Conservation (phyloP, 1,140 invertebrate species). For the Sarcophaga bullata region DNA sequence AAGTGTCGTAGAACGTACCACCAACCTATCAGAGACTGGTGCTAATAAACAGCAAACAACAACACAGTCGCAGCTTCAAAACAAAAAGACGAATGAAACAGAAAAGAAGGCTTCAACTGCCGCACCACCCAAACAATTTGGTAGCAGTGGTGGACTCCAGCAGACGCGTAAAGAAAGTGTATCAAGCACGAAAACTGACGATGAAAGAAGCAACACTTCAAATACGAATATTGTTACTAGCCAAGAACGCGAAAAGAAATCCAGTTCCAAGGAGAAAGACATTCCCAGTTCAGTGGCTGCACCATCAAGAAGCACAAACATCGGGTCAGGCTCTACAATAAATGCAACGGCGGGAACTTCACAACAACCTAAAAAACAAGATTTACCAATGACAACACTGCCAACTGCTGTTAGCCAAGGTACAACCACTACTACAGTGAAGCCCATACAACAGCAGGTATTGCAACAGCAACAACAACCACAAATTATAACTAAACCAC, state of each 20-base stretch:
- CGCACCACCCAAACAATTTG: conserved; percentile 45
- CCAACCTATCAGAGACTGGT: background rate
- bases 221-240: background rate
- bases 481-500: conserved; percentile 44
- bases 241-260: conserved; percentile 43
- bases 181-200: conserved; percentile 42
- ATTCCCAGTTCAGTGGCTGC: conserved; percentile 23
- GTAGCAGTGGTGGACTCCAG: conserved; percentile 54
- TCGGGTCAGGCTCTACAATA: background rate
- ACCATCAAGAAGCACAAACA: conserved; percentile 19
- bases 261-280: conserved; percentile 45
- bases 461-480: conserved; percentile 11
- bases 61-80: conserved; percentile 44
- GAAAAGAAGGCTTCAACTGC: conserved; percentile 43
- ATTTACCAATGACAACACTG: conserved; percentile 43
- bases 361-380: conserved; percentile 40
- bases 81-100: conserved; percentile 40
- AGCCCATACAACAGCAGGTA: background rate
- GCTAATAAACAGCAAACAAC: conserved; percentile 43
- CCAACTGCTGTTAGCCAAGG: conserved; percentile 30
- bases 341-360: background rate
- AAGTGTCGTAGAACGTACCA: background rate
- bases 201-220: background rate
- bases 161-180: conserved; percentile 46
- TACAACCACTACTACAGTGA: conserved; percentile 23